Conservation (phyloP, 1,140 invertebrate genomes). For the Pantala flavescens region DNA sequence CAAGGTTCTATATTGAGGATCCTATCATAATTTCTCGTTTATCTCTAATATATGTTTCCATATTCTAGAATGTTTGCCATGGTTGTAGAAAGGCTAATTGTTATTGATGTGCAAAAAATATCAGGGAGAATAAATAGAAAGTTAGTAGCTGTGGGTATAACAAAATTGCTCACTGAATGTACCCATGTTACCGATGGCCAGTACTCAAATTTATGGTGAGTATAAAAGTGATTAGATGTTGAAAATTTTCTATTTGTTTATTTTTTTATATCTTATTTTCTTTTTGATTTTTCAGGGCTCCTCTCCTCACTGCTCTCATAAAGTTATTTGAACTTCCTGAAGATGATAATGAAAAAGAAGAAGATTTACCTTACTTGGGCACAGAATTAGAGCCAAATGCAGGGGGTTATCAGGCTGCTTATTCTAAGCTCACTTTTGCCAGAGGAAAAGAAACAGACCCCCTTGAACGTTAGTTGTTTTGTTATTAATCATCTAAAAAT, state of each 20-base stretch:
- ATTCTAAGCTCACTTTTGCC: constrained; percentile 78
- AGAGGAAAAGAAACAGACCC: constrained; percentile 63
- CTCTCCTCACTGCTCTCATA: constrained; percentile 59
- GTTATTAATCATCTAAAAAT: background rate
- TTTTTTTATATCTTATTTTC: background rate
- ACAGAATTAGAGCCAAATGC: background rate
- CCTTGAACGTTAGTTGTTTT: constrained; percentile 39
- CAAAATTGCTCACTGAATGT: constrained; percentile 71
- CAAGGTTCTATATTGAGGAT: background rate
- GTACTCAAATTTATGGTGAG: constrained; percentile 55
- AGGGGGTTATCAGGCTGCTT: constrained; percentile 74
- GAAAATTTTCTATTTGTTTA: too few relatives aligned
- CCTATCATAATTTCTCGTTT: background rate
- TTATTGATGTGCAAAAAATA: constrained; percentile 79
- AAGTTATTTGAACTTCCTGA: constrained; percentile 80
- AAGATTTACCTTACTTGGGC: constrained; percentile 50
- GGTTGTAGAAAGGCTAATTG: constrained; percentile 79
- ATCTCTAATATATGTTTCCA: constrained; percentile 19
- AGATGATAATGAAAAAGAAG: constrained; percentile 69
- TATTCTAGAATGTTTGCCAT: constrained; percentile 80
- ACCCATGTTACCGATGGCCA: constrained; percentile 49
- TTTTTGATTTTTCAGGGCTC: constrained; percentile 32
- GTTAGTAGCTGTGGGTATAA: constrained; percentile 79
- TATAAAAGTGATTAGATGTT: background rate
- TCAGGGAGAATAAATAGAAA: constrained; percentile 71